phyloP scores from a whole-genome alignment of 2,113 vertebrate genomes.

The Festucalex cinctus region DNA sequence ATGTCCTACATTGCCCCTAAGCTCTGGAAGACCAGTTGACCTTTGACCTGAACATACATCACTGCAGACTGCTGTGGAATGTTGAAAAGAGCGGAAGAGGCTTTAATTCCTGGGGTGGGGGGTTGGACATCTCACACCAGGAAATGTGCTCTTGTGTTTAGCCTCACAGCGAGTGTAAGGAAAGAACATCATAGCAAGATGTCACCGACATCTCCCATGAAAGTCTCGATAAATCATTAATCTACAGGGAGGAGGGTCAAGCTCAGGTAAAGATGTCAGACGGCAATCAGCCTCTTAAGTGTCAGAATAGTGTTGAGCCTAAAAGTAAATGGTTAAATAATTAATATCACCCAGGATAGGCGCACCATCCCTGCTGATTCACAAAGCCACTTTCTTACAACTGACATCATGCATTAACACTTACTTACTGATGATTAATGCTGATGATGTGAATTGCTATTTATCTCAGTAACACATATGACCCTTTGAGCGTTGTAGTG shows the following conservation, averaged over 20 bases:
- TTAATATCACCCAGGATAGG: constrained; percentile 39
- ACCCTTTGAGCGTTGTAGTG: background rate
- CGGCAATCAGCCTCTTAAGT: constrained; percentile 27
- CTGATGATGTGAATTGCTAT: background rate
- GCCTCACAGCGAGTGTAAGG: constrained; percentile 14
- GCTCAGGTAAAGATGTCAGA: constrained; percentile 25
- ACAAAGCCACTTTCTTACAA: constrained; percentile 14
- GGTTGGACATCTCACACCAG: constrained; percentile 34
- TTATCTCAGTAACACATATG: background rate
- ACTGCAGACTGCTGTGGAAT: constrained; percentile 62
- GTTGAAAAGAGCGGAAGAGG: constrained; percentile 51
- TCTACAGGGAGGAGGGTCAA: constrained; percentile 4
- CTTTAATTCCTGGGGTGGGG: constrained; percentile 38
- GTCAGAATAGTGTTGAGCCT: constrained; percentile 43
- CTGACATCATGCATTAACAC: constrained; percentile 1
- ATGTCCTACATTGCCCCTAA: constrained; percentile 26
- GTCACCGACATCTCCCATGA: constrained; percentile 15
- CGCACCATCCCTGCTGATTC: constrained; percentile 23
- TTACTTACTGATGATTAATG: background rate
- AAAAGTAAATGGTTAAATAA: constrained; percentile 65
- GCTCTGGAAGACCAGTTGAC: constrained; percentile 61
- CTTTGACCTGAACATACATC: constrained; percentile 65
- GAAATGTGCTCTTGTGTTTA: constrained; percentile 46
- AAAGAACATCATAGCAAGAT: constrained; percentile 35
- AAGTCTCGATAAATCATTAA: constrained; percentile 61